Evolutionary conservation across 92 coral and sea anemone genomes (phyloP), one percentile per base, ranked within the genome.

Genomic region (Epizoanthus illoricatus): DNA sequence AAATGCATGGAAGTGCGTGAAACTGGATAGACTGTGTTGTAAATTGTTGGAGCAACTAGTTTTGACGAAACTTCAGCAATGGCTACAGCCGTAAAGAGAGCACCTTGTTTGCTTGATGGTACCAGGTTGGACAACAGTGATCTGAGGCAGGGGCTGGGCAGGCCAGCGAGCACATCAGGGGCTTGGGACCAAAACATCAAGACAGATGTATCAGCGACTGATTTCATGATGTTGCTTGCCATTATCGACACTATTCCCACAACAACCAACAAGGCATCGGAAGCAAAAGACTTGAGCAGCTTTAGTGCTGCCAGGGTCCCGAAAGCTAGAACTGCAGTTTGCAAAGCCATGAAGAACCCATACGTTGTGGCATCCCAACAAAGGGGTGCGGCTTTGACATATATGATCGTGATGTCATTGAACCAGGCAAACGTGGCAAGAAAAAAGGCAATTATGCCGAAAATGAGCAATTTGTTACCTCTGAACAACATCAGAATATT

Each of bases 81-180:
- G 15, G 79, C 90, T 0, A 90, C 78, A 18, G 86, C 88, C 3
- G 90, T 86, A 63, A 87, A 86, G 12, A 90, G 67, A 4, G 88
- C 49, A 3, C 93, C 93, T 54, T 90, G 85, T 17, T 90, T 79
- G 36, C 81, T 71, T 39, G 68, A 70, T 43, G 84, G 83, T 3
- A 81, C 72, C 40, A 84, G 65, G 39, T 90, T 86, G n/a, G 93
- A 90, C 54, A 88, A 33, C 9, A 86, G 81, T 11, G 88, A 84
- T 16, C 90, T 82, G 17, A 80, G 69, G 4, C 81, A 55, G 16
- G 93, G 90, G 36, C 85, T 81, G 4, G 90, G 81, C 16, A 87
- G 33, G 0, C 71, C 90, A 69, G 86, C 88, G 2, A 86, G 80
- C 13, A 90, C 39, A 5, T 74, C 73, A 28, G 93, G 93, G 5